These are phyloP conservation scores for Dolichotis patagonum DNA, from an alignment of 2,113 vertebrate genomes.

Conservation along the genomic window DNA sequence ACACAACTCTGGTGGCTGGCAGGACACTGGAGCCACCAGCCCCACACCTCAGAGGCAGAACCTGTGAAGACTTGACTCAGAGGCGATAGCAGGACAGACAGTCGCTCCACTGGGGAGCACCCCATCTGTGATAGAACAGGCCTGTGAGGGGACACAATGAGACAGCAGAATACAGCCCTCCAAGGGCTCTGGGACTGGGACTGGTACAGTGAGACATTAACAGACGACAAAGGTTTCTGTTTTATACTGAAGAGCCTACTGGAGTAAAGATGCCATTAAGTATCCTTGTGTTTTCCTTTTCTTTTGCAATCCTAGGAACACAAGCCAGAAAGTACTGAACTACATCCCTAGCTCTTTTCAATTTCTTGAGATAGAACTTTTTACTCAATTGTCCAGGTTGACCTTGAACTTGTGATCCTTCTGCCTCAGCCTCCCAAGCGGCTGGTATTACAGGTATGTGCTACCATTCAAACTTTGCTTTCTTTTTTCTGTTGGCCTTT, in stretches of 20 bases:
- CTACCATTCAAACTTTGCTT: neutral
- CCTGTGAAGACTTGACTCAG: neutral
- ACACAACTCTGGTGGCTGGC: neutral
- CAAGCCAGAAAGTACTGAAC: neutral
- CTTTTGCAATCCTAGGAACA: neutral
- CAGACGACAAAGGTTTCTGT: neutral
- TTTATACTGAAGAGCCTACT: neutral
- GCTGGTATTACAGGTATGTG: neutral
- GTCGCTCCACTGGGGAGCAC: neutral
- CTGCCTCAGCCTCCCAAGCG: neutral
- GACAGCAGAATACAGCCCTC: neutral
- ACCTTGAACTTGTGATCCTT: neutral
- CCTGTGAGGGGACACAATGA: neutral
- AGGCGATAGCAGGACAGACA: neutral
- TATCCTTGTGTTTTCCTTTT: neutral
- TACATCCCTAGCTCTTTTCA: neutral
- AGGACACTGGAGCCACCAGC: neutral
- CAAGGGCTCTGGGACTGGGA: neutral
- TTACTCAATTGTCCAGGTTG: neutral
- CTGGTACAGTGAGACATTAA: neutral
- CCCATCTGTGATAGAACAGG: neutral
- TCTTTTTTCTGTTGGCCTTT: neutral
- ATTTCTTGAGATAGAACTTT: neutral
- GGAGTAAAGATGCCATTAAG: neutral
- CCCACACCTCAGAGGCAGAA: neutral